Evolutionary conservation across 2,888 invertebrate genomes (phyloP).

Genomic region (Rhopalosiphum nymphaeae): DNA sequence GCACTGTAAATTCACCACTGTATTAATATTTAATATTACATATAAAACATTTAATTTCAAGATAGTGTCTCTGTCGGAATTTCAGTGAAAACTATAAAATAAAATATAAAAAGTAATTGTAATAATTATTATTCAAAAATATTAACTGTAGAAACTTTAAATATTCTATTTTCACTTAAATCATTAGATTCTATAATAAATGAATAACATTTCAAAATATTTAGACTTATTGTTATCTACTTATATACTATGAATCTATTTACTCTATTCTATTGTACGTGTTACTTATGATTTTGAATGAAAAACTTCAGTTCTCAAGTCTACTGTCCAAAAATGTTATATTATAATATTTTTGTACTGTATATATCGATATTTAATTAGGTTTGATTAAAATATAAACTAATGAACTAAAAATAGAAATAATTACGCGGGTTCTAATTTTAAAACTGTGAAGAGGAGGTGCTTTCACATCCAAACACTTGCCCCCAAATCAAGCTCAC

Average conservation of each 20-base stretch:
- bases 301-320: neutral
- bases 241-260: neutral
- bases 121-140: neutral
- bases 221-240: neutral
- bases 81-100: neutral
- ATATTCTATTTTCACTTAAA: neutral
- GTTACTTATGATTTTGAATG: neutral
- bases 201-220: neutral
- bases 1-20: neutral
- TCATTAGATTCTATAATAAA: neutral
- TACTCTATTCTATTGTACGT: neutral
- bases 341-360: no score
- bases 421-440: neutral
- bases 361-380: neutral
- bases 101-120: neutral
- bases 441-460: neutral
- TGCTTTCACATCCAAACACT: neutral
- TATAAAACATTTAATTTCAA: neutral
- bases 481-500: neutral
- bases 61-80: neutral
- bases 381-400: neutral
- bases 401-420: neutral
- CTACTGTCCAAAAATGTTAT: neutral
- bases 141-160: neutral
- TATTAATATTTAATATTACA: neutral